Percentiles rank a stretch among this genome's conserved stretches.
phyloP scores from a whole-genome alignment of 2,888 invertebrate species.

The Scaptomyza tumidula region DNA sequence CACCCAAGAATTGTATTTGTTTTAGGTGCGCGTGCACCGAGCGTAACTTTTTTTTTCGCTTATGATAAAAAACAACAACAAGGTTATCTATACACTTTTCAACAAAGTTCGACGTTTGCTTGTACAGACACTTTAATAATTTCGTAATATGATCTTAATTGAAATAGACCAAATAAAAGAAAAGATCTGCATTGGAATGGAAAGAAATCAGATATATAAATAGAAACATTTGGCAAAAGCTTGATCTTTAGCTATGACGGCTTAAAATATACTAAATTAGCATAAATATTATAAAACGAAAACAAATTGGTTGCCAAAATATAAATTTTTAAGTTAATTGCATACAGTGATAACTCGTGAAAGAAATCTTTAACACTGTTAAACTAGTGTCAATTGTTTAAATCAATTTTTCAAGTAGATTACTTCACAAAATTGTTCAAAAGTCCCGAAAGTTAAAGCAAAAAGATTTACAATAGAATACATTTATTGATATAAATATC shows the following conservation, averaged over 20 bases:
- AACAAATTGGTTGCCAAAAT: neutral
- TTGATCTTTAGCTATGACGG: slow-evolving; percentile 1
- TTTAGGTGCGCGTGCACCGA: slow-evolving; percentile 51
- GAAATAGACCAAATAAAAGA: slow-evolving; percentile 2
- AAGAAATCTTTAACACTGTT: neutral
- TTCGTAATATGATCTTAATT: slow-evolving; percentile 15
- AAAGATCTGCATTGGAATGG: no score
- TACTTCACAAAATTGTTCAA: no score
- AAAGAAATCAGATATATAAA: neutral
- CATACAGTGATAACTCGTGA: neutral
- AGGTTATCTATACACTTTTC: neutral
- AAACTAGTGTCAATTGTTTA: no score
- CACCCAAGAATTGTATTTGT: slow-evolving; percentile 45
- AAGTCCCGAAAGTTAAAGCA: no score
- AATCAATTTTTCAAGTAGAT: no score
- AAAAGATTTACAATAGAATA: no score
- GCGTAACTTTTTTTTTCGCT: slow-evolving; percentile 17
- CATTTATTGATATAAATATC: no score
- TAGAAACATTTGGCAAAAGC: neutral
- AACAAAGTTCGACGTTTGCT: neutral
- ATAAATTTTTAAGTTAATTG: neutral
- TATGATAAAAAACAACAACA: slow-evolving; percentile 34
- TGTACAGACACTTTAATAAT: neutral
- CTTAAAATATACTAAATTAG: neutral
- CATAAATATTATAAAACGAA: neutral